Base-by-base conservation (phyloP, 2,797 vertebrate genomes). In the Spinibarbus caldwelli region DNA sequence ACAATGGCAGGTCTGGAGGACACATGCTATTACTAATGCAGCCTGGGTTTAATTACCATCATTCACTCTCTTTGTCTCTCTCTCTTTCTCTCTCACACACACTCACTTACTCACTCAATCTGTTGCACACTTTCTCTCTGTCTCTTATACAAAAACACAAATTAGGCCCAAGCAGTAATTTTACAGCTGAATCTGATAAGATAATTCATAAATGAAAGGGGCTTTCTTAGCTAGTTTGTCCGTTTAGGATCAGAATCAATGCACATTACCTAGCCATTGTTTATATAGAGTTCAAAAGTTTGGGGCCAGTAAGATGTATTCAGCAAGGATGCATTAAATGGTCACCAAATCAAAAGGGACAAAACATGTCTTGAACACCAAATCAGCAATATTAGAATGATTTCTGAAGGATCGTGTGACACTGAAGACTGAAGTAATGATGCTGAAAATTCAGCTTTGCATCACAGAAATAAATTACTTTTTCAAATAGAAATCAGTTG, bases 11-110 rank as follows among this genome's bases (percentile, higher is more conserved):
- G 31, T 87, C 87, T 90, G 86, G 5, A 70, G 81, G 83, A 88
- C 84, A 88, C 83, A 86, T 77, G n/a, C n/a, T 83, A 91, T 85
- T 81, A 67, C 49, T 89, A 84, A 84, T 90, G 77, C 34, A 68
- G 59, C 82, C 87, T 71, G 67, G 59, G 14, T 57, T 89, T 89
- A 87, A 90, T 87, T 88, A 67, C 75, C 78, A 87, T 84, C 83
- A 38, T 81, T 75, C 66, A 34, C 78, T 6, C 82, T 86, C 86
- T 66, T 80, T 86, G 38, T 59, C 34, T 49, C 36, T 84, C 80
- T 1, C 23, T 26, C 57, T 59, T 82, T 64, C 85, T 88, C 47
- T 80, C 78, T 82, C 29, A 68, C 49, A 64, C 75, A 67, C 36
- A 52, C 82, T 26, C 78, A 64, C 57, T 38, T 6, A 70, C 67